These are phyloP conservation scores for Eulacestoma nigropectus DNA, from an alignment of 2,113 vertebrate species.

Conservation along the genomic window DNA sequence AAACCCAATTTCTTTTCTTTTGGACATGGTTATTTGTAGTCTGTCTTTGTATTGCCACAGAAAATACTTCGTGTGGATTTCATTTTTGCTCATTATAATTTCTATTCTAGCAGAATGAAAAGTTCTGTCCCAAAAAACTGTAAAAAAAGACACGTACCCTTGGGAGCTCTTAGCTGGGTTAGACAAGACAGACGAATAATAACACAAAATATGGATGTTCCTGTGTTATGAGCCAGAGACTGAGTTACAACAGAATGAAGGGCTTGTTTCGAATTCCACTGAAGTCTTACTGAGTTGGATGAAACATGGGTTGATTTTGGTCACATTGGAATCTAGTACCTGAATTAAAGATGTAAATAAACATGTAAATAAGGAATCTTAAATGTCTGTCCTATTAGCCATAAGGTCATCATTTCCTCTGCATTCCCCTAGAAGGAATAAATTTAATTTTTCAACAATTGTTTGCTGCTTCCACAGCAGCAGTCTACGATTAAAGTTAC, in stretches of 20 bases:
- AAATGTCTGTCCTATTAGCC: background rate
- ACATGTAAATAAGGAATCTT: background rate
- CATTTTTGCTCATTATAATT: background rate
- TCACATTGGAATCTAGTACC: background rate
- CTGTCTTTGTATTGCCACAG: background rate
- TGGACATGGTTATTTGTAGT: background rate
- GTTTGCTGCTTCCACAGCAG: background rate
- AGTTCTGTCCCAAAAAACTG: background rate
- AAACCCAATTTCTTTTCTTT: background rate
- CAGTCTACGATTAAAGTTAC: background rate
- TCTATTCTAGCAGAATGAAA: background rate
- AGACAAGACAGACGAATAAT: background rate
- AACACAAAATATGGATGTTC: background rate
- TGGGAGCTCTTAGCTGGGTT: background rate
- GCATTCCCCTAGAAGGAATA: background rate
- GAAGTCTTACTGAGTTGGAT: background rate
- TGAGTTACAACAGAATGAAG: background rate
- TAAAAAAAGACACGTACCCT: background rate
- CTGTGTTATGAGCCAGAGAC: background rate
- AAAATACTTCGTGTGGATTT: background rate
- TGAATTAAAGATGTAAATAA: background rate
- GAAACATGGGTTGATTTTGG: background rate
- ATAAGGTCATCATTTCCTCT: background rate
- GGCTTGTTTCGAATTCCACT: background rate
- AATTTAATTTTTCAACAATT: background rate